A percentile compares a stretch with the other conserved stretches of the same genome.
Conservation (phyloP, 2,113 vertebrate genomes). For the Silurus meridionalis region DNA sequence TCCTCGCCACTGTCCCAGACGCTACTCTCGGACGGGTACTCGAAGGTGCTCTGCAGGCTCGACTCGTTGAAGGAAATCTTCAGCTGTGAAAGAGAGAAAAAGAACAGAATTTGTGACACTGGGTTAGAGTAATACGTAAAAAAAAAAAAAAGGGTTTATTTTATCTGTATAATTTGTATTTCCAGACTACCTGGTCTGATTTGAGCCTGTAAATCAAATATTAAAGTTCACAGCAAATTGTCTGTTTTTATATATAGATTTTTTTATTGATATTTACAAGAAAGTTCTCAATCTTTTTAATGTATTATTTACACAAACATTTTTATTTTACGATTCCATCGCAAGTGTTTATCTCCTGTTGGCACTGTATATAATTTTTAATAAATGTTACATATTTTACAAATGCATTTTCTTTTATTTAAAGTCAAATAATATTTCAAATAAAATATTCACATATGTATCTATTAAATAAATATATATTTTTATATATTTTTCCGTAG, state of each 20-base stretch:
- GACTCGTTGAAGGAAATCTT: constrained; percentile 95
- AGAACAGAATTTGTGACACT: background rate
- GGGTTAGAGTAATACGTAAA: background rate
- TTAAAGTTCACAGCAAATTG: background rate
- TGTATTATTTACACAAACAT: background rate
- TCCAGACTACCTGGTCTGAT: background rate
- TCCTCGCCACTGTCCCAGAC: constrained; percentile 77
- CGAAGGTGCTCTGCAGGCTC: constrained; percentile 88
- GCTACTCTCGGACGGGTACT: constrained; percentile 90
- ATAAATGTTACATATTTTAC: too few species aligned
- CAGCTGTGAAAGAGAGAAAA: constrained; percentile 71
- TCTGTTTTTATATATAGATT: background rate
- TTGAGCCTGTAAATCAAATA: background rate
- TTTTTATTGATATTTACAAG: too few species aligned
- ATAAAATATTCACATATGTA: too few species aligned
- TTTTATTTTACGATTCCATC: background rate
- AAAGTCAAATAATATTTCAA: background rate
- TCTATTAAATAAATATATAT: too few species aligned
- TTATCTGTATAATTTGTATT: too few species aligned
- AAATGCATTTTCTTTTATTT: background rate
- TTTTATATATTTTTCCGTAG: background rate
- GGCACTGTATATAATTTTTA: too few species aligned
- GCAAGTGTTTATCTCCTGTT: background rate
- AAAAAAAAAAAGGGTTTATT: background rate
- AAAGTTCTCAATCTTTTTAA: background rate